phyloP scores from a whole-genome alignment of 2,888 invertebrate genomes.

The Agonopterix arenella region DNA sequence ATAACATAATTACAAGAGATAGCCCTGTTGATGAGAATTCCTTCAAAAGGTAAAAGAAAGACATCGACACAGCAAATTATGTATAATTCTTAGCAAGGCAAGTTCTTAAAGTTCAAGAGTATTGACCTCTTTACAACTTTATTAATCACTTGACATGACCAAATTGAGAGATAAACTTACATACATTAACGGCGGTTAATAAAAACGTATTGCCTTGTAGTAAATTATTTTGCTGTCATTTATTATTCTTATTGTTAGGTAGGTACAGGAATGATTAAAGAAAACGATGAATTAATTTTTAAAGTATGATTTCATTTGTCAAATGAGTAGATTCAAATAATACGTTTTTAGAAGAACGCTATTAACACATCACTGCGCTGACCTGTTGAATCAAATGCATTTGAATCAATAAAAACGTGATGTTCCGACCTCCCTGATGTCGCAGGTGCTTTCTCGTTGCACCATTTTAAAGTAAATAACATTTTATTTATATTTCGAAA shows the following conservation, averaged over 20 bases:
- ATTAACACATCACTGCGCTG: neutral
- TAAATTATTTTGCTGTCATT: neutral
- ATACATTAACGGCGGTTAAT: neutral
- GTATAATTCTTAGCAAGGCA: neutral
- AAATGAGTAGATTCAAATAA: neutral
- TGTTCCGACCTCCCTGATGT: constrained; percentile 30
- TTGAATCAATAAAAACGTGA: constrained; percentile 31
- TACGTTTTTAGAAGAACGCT: neutral
- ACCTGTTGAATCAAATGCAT: constrained; percentile 10
- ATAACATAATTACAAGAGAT: too few species aligned
- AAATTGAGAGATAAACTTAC: neutral
- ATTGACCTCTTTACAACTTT: constrained; percentile 4
- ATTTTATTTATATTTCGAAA: too few species aligned
- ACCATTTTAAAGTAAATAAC: too few species aligned
- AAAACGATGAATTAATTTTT: neutral
- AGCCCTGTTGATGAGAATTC: too few species aligned
- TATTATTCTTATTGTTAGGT: neutral
- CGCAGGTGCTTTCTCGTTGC: constrained; percentile 18
- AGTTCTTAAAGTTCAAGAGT: neutral
- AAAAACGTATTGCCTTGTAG: neutral
- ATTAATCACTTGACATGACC: constrained; percentile 5
- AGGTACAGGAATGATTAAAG: neutral
- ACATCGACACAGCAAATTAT: too few species aligned
- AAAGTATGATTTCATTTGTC: neutral
- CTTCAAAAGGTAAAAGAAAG: too few species aligned